Base-by-base conservation (phyloP, 2,113 vertebrate species). In the Terrapene triunguis region DNA sequence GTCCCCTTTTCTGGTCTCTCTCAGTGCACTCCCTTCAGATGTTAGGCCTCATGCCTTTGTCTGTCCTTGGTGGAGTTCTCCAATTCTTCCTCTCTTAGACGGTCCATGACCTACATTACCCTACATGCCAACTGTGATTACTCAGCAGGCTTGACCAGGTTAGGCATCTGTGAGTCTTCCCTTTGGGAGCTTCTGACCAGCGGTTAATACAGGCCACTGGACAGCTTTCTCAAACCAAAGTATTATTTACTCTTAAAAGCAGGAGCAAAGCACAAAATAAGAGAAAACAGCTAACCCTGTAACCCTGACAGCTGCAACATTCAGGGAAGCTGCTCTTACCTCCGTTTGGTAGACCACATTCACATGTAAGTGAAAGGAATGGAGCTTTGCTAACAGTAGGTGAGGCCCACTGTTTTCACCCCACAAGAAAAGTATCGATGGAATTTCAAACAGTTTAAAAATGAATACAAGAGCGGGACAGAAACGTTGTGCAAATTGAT, bases 391-490 rank as follows among this genome's bases (percentile, higher is more conserved):
- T 88, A 47, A 27, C 4, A 47, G 54, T 5, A 81, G n/a, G 19
- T 85, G n/a, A 50, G n/a, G 21, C 8, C 22, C 0, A 0, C 19
- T 87, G 9, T 51, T 93, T 90, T 78, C 59, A 42, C 1, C 2
- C 11, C 10, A 44, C 13, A 82, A 59, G 38, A 95, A 22, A 89
- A 69, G 21, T 42, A 82, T 83, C 57, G 84, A 24, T n/a, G 54
- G 59, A 51, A 84, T 72, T 72, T 35, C n/a, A 78, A 27, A 78
- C 3, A 44, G 38, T 12, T 55, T 55, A 44, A 29, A 81, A 38
- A 47, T 81, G 76, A 42, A 51, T 54, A 74, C 76, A 78, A 78
- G 4, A 80, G 42, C 8, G 24, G 88, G 38, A 76, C 4, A 8
- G n/a, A 9, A 9, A 2, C 88, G 17, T 59, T 51, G 47, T 5